Evolutionary conservation across 2,888 invertebrate genomes (phyloP), one percentile per base, ranked within the genome.

Genomic region (Drosophila peninsularis): DNA sequence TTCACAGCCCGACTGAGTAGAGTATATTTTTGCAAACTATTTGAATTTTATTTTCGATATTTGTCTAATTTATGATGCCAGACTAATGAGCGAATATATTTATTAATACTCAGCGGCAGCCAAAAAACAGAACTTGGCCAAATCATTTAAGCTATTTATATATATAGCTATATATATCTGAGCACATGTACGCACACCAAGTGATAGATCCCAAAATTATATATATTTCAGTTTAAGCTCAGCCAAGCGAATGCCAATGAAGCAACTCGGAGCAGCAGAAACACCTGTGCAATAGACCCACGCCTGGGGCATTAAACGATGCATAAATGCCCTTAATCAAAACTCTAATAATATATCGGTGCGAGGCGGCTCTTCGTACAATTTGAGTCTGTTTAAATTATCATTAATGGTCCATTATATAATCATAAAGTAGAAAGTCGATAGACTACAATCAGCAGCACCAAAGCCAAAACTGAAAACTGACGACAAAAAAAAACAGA

Each of bases 1-100:
- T 30, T 17, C 45, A 30, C 3, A 10, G 6, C 11, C 2, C 5
- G 17, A 47, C 5, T n/a, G 5, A 3, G 11, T 34, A 14, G 5
- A 5, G n/a, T 34, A 34, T 21, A 19, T 37, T 57, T 17, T 30
- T 39, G 63, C 57, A 27, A 45, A 45, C 44, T 75, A 30, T 19
- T 49, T 32, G 5, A 30, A 30, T 11, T 32, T 19, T 78, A 67
- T 6, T 71, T 80, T 77, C 56, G 62, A 85, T 88, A 86, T 85
- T 78, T 76, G 69, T 82, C 72, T 74, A 66, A 88, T 88, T 85
- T 85, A 88, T 85, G 75, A 66, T 69, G 65, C 68, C 61, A 52
- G 74, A 75, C 80, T 75, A 85, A 85, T 85, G 86, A 82, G 67
- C 72, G 54, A 80, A 83, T 86, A 83, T 86, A 86, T 88, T 86